phyloP scores from a whole-genome alignment of 2,797 vertebrate genomes.

The Myotis daubentonii region DNA sequence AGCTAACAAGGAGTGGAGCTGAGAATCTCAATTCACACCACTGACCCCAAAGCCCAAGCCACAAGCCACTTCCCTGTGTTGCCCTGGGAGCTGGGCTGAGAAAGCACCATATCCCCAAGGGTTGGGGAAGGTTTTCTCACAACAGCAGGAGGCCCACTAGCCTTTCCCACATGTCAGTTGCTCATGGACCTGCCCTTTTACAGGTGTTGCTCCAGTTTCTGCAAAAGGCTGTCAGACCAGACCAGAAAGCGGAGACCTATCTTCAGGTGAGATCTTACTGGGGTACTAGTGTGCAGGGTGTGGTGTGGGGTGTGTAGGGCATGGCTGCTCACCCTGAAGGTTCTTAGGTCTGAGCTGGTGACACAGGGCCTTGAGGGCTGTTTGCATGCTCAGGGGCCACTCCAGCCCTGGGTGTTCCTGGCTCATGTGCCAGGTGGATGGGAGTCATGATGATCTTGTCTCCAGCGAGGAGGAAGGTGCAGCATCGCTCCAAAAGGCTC shows the following conservation, averaged over 20 bases:
- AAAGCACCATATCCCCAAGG: accelerated
- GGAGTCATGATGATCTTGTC: neutral
- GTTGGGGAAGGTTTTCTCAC: too few species aligned
- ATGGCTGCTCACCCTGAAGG: neutral
- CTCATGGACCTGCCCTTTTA: neutral
- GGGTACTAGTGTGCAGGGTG: neutral
- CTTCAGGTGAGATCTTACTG: neutral
- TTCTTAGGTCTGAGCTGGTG: neutral
- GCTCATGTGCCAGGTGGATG: accelerated
- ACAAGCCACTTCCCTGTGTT: neutral
- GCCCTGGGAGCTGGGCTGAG: neutral
- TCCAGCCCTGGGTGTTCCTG: neutral
- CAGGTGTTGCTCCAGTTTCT: neutral
- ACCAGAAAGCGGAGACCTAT: neutral
- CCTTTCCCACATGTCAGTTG: neutral
- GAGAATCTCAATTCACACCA: neutral
- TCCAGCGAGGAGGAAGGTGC: neutral
- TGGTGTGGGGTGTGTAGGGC: neutral
- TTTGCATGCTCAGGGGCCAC: neutral
- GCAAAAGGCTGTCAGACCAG: neutral
- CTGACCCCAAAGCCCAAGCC: neutral
- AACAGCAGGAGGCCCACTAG: neutral
- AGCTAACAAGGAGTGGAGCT: neutral
- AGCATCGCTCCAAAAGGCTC: neutral
- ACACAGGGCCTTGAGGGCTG: neutral